Evolutionary conservation across 2,888 invertebrate species (phyloP).

Genomic region (Tricholauxania praeusta): DNA sequence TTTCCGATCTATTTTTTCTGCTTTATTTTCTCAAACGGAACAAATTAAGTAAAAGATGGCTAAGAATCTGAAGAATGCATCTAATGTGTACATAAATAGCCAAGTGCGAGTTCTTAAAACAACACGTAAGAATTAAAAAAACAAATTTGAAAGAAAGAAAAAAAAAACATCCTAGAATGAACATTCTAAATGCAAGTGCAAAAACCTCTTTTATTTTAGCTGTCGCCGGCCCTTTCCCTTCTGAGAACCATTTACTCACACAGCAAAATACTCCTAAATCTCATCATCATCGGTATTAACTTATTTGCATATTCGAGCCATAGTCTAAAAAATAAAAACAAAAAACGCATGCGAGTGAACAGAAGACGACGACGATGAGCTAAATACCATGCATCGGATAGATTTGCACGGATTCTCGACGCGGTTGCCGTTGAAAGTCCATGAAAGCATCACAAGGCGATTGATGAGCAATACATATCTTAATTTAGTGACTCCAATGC

Average conservation of each 20-base stretch:
- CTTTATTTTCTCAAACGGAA: conserved; percentile 18
- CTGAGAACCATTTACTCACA: not conserved
- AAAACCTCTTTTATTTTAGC: conserved; percentile 51
- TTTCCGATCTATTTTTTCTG: conserved; percentile 35
- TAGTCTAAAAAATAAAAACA: too few species aligned
- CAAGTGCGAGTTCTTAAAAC: conserved; percentile 44
- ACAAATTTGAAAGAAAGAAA: not conserved
- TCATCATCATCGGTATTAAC: conserved; percentile 12
- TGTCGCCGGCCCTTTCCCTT: too few species aligned
- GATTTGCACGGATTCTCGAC: not conserved
- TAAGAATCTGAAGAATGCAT: conserved; percentile 56
- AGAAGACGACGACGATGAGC: not conserved
- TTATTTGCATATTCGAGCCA: conserved; percentile 4
- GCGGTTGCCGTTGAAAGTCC: not conserved
- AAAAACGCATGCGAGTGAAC: not conserved
- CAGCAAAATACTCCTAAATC: conserved; percentile 12
- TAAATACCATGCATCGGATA: conserved; percentile 19
- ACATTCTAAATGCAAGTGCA: conserved; percentile 47
- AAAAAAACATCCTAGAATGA: not conserved
- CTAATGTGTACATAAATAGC: conserved; percentile 52
- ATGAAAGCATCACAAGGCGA: not conserved
- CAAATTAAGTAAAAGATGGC: conserved; percentile 32
- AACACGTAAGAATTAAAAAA: not conserved
- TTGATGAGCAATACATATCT: too few species aligned
- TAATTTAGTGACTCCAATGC: too few species aligned